Conservation (phyloP, 2,888 invertebrate species). For the Drosophila histrio region DNA sequence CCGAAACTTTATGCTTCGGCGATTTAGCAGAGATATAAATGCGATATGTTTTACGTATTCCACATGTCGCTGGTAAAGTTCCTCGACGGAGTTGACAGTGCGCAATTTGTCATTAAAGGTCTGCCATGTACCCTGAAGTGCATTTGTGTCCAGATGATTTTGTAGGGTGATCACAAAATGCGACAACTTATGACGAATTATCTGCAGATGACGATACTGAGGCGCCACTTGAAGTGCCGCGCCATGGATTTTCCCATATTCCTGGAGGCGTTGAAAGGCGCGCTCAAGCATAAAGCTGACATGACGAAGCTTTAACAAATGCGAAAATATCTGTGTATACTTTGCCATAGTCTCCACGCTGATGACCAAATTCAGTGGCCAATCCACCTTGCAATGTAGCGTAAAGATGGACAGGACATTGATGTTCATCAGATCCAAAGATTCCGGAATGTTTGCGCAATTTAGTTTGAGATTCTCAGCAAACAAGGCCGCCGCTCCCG, state of each 20-base stretch:
- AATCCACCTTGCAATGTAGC: constrained; percentile 88
- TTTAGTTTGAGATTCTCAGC: constrained; percentile 86
- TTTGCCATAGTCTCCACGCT: constrained; percentile 89
- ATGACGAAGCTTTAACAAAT: constrained; percentile 89
- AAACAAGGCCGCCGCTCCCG: constrained; percentile 55
- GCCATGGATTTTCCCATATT: constrained; percentile 85
- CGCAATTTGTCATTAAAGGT: constrained; percentile 89
- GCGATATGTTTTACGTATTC: constrained; percentile 90
- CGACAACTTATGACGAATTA: constrained; percentile 90
- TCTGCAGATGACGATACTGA: constrained; percentile 89
- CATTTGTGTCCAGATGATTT: constrained; percentile 91
- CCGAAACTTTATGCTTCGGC: constrained; percentile 88
- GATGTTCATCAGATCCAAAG: constrained; percentile 88
- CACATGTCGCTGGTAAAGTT: constrained; percentile 89
- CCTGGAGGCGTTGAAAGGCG: constrained; percentile 88
- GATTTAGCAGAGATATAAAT: constrained; percentile 90
- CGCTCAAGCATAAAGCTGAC: constrained; percentile 91
- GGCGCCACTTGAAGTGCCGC: constrained; percentile 86
- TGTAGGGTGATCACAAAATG: constrained; percentile 90
- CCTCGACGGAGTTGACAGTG: constrained; percentile 88
- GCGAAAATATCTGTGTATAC: constrained; percentile 91
- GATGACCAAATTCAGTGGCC: constrained; percentile 92
- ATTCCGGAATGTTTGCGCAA: constrained; percentile 85
- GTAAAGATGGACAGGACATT: constrained; percentile 89
- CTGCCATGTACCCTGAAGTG: constrained; percentile 90